Evolutionary conservation across 1,140 invertebrate genomes (phyloP).

Genomic region (Heterodera schachtii): DNA sequence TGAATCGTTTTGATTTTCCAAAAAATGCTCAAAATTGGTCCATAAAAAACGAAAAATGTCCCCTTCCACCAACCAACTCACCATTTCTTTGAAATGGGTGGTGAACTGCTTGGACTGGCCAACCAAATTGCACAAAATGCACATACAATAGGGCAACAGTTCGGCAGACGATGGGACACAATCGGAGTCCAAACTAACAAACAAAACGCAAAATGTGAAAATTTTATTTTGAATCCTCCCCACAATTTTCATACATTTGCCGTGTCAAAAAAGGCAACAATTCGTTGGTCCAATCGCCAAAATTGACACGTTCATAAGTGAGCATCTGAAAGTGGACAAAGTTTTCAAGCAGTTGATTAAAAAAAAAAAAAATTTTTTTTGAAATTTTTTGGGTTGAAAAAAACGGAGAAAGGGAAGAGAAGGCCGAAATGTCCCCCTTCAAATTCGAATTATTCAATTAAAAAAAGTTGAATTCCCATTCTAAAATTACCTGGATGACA

Average conservation of each 20-base stretch:
- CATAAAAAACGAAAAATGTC: neutral
- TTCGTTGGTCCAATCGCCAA: slow-evolving; percentile 45
- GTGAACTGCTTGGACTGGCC: slow-evolving; percentile 43
- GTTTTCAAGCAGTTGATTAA: slow-evolving; percentile 6
- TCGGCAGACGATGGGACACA: neutral
- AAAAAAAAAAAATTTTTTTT: slow-evolving; percentile 25
- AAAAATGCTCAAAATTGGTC: too few relatives aligned
- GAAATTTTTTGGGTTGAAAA: neutral
- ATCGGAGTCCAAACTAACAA: slow-evolving; percentile 39
- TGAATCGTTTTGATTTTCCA: too few relatives aligned
- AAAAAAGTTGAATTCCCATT: neutral
- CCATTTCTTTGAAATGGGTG: slow-evolving; percentile 31
- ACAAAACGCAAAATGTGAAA: neutral
- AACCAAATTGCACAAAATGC: slow-evolving; percentile 49
- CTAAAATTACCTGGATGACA: slow-evolving; percentile 9
- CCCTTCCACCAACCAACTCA: slow-evolving; percentile 17
- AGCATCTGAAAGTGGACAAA: slow-evolving; percentile 37
- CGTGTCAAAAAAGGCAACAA: slow-evolving; percentile 38
- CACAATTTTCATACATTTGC: slow-evolving; percentile 31
- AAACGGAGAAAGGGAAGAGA: too few relatives aligned
- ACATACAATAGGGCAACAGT: slow-evolving; percentile 52
- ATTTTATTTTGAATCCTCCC: neutral
- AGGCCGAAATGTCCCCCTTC: too few relatives aligned
- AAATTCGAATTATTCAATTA: neutral
- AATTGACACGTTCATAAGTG: slow-evolving; percentile 40